Evolutionary conservation across 2,113 vertebrate genomes (phyloP).

Genomic region (Neogobius melanostomus): DNA sequence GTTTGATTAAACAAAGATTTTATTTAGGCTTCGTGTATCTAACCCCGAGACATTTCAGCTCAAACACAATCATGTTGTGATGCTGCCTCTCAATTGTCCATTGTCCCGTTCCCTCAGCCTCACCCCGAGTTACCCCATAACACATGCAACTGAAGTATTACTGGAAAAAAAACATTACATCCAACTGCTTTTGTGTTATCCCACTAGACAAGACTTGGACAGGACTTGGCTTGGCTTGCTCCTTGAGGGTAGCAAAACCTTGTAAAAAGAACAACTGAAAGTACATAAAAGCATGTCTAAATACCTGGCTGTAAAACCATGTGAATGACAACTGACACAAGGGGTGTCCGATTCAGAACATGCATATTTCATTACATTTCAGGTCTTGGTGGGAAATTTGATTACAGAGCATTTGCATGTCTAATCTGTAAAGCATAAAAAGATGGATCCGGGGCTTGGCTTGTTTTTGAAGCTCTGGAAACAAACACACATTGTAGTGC

Average conservation of each 20-base stretch:
- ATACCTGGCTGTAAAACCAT: slow-evolving; percentile 28
- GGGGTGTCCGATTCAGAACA: slow-evolving; percentile 1
- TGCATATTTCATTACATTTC: not conserved
- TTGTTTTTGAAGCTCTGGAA: not conserved
- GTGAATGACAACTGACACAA: not conserved
- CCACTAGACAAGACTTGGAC: slow-evolving; percentile 36
- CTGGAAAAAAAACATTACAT: slow-evolving; percentile 62
- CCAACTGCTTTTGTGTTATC: slow-evolving; percentile 42
- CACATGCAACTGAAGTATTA: slow-evolving; percentile 39
- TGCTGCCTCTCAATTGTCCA: slow-evolving; percentile 62
- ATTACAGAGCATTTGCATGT: not conserved
- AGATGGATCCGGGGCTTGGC: not conserved
- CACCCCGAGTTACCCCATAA: slow-evolving; percentile 56
- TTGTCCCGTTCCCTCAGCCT: slow-evolving; percentile 62
- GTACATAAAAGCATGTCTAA: slow-evolving; percentile 36
- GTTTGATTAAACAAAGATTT: slow-evolving; percentile 1
- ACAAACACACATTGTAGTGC: not conserved
- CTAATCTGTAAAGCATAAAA: not conserved
- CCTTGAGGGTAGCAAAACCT: slow-evolving; percentile 23
- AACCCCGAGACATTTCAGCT: slow-evolving; percentile 51
- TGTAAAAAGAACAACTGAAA: slow-evolving; percentile 30
- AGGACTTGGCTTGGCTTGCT: slow-evolving; percentile 16
- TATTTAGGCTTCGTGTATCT: slow-evolving; percentile 53
- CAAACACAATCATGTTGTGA: slow-evolving; percentile 65
- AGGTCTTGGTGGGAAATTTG: not conserved